Evolutionary conservation across 30 jellyfish, hydroid and myxozoan species (phyloP).

Genomic region (Aurelia sp.): DNA sequence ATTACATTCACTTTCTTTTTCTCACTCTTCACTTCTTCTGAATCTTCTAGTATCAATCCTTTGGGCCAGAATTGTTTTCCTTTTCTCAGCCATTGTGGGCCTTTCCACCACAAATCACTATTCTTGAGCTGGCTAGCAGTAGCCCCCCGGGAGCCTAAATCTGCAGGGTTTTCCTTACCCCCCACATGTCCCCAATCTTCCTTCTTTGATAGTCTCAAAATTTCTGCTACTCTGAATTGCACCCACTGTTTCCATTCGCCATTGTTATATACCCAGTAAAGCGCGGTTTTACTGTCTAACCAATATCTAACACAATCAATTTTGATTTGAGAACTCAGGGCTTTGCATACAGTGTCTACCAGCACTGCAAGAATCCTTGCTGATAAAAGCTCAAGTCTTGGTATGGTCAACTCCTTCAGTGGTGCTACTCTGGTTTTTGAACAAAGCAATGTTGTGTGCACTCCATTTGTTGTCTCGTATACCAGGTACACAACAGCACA

Average conservation of each 20-base stretch:
- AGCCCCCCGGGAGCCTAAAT: slow-evolving; percentile 66
- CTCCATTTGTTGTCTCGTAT: slow-evolving; percentile 32
- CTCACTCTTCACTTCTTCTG: slow-evolving; percentile 36
- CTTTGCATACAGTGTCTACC: slow-evolving; percentile 47
- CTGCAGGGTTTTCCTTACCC: slow-evolving; percentile 77
- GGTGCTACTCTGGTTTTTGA: slow-evolving; percentile 76
- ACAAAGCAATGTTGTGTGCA: slow-evolving; percentile 15
- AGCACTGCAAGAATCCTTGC: slow-evolving; percentile 51
- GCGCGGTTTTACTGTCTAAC: slow-evolving; percentile 73
- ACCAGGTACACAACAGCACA: slow-evolving; percentile 30
- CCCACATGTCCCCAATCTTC: slow-evolving; percentile 71
- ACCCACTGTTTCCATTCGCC: slow-evolving; percentile 68
- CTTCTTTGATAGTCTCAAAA: slow-evolving; percentile 23
- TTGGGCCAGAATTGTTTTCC: slow-evolving; percentile 58
- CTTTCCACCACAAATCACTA: slow-evolving; percentile 71
- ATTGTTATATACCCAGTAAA: slow-evolving; percentile 52
- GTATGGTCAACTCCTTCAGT: slow-evolving; percentile 41
- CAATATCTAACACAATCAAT: slow-evolving; percentile 40
- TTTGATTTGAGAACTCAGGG: slow-evolving; percentile 33
- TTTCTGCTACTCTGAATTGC: slow-evolving; percentile 67
- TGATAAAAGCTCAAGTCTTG: slow-evolving; percentile 63
- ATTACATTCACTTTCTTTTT: slow-evolving; percentile 24
- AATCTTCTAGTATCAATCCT: slow-evolving; percentile 5
- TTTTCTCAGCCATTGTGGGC: slow-evolving; percentile 51
- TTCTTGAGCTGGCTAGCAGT: slow-evolving; percentile 24